Conservation (phyloP, 35 echinoderm and acorn worm genomes). For the Heliocidaris tuberculata region DNA sequence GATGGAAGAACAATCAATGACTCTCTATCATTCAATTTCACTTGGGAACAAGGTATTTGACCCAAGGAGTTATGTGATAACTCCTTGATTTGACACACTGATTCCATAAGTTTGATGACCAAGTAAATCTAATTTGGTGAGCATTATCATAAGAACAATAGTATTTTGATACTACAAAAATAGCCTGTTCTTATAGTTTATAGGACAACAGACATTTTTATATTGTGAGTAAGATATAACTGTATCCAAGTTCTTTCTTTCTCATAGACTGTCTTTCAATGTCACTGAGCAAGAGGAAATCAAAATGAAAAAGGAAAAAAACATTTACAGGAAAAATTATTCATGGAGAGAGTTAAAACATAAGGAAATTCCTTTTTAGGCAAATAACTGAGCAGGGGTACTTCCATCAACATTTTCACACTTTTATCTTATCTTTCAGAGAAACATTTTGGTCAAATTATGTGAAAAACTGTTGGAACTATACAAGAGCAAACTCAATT, state of each 20-base stretch:
- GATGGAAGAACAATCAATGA: not conserved
- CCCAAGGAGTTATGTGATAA: too few relatives aligned
- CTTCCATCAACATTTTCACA: not conserved
- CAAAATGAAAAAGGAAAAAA: not conserved
- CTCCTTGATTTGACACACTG: too few relatives aligned
- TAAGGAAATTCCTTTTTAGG: not conserved
- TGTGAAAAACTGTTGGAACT: not conserved
- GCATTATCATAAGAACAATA: too few relatives aligned
- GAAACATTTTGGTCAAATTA: not conserved
- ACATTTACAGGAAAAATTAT: not conserved
- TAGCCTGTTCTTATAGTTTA: too few relatives aligned
- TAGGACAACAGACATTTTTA: too few relatives aligned
- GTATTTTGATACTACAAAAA: too few relatives aligned
- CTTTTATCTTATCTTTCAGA: constrained; percentile 12
- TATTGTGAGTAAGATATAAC: too few relatives aligned
- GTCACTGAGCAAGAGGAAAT: not conserved
- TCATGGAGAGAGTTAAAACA: not conserved
- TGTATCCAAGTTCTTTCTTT: too few relatives aligned
- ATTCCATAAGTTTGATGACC: not conserved
- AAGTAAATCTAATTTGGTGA: not conserved
- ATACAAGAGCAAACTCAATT: not conserved
- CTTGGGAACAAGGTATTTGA: not conserved
- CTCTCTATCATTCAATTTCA: not conserved
- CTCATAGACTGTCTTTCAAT: too few relatives aligned
- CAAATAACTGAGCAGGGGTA: not conserved